Conservation (phyloP, 2,888 invertebrate genomes). For the Dolichomitus sp. region DNA sequence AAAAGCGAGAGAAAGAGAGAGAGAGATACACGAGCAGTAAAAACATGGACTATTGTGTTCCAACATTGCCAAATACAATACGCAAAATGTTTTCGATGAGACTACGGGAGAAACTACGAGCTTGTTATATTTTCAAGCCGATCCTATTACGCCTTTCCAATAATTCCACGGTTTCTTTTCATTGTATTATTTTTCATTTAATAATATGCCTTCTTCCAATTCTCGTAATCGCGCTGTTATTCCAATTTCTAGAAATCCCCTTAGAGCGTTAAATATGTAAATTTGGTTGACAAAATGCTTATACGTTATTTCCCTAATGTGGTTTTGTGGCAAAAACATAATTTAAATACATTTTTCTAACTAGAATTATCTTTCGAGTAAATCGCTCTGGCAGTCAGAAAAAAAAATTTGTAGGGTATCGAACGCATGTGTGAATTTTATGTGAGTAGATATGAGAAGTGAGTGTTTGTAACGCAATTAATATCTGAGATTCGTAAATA, state of each 20-base stretch:
- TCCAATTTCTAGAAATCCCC: no score
- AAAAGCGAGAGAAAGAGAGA: constrained; percentile 48
- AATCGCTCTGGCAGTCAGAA: not conserved
- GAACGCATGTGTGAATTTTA: not conserved
- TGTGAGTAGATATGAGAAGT: not conserved
- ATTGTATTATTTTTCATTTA: no score
- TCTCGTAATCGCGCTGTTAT: no score
- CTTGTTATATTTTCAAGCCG: not conserved
- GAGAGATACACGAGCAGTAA: constrained; percentile 56
- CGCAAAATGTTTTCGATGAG: constrained; percentile 6
- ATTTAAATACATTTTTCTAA: no score
- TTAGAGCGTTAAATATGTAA: no score
- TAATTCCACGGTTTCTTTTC: not conserved
- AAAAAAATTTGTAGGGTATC: not conserved
- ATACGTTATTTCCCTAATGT: no score
- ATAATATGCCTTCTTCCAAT: no score
- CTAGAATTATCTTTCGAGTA: no score
- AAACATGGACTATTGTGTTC: constrained; percentile 70
- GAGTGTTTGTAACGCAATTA: not conserved
- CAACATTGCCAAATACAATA: constrained; percentile 66
- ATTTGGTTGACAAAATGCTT: no score
- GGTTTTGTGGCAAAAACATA: no score
- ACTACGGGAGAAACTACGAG: not conserved
- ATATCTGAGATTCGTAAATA: not conserved
- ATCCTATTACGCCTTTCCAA: not conserved